Base-by-base conservation (phyloP, 2,797 vertebrate genomes). In the Notoglanidium macrostoma region DNA sequence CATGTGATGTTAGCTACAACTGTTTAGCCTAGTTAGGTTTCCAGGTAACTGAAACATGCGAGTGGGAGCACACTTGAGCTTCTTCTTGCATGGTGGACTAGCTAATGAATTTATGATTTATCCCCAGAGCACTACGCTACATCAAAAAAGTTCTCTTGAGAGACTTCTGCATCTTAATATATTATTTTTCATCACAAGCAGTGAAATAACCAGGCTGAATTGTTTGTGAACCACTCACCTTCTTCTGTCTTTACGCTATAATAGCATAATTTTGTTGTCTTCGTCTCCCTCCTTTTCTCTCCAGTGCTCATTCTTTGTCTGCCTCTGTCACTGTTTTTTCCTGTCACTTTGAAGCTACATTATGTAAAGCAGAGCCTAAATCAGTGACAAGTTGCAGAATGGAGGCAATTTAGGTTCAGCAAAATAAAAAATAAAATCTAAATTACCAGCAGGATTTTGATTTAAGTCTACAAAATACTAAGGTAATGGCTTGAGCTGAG, bases 281-380 rank as follows among this genome's bases (percentile, higher is more conserved):
- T 11, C 19, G 23, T 80, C 26, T 81, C 55, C 1, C 2, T 61
- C 55, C 0, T 26, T 85, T 77, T 49, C 21, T 55, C 14, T 23
- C 23, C 3, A 0, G 1, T 44, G 68, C 19, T 59, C 57, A 23
- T 61, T 85, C 84, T 81, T n/a, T 65, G 35, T 76, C 72, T 76
- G 7, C 4, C 14, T 51, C 78, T 51, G 17, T 32, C 68, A 29
- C 21, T 78, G 14, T 67, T 76, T 85, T n/a, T 81, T 70, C n/a
- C 51, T 35, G 8, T 73, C 55, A 55, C 46, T 83, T 83, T 35
- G 26, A 19, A 83, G 83, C 15, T 65, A 15, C 61, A 57, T 84
- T 83, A 84, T 68, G 74, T 59, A 87, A 84, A 87, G 51, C 44
- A 57, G 49, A 76, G 44, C 23, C 29, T 77, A 63, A 84, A 57